Evolutionary conservation across 2,113 vertebrate genomes (phyloP).

Genomic region (Anarrhichthys ocellatus): DNA sequence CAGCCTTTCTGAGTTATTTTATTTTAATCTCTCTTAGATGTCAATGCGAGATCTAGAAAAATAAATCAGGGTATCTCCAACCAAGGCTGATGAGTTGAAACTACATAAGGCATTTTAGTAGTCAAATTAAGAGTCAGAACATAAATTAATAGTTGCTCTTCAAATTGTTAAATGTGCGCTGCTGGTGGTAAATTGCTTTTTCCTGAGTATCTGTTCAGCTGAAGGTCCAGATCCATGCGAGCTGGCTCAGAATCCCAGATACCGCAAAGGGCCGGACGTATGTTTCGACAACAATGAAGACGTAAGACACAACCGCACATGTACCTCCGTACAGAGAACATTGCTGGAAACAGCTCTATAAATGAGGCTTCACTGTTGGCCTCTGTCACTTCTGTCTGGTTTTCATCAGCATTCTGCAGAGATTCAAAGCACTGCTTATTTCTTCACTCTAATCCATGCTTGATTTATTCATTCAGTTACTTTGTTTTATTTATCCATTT

Average conservation of each 20-base stretch:
- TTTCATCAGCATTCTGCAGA: conserved; percentile 74
- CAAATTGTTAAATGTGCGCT: conserved; percentile 26
- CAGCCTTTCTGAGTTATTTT: neutral
- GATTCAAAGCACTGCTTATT: conserved; percentile 43
- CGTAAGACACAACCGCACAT: conserved; percentile 83
- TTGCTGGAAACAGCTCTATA: conserved; percentile 36
- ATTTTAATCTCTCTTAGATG: neutral
- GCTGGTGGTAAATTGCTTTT: conserved; percentile 27
- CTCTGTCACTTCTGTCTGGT: conserved; percentile 50
- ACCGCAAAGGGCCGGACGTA: conserved; percentile 95
- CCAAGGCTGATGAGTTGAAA: conserved; percentile 22
- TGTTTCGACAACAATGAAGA: conserved; percentile 94
- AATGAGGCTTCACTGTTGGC: conserved; percentile 21
- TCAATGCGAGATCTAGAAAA: neutral
- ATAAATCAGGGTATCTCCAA: neutral
- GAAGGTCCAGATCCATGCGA: conserved; percentile 95
- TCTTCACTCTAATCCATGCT: conserved; percentile 61
- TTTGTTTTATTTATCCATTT: conserved; percentile 54
- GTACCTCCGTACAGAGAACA: conserved; percentile 15
- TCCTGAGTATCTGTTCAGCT: conserved; percentile 89
- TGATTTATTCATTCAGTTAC: conserved; percentile 47
- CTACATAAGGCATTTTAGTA: neutral
- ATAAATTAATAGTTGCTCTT: conserved; percentile 27
- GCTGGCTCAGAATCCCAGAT: conserved; percentile 93
- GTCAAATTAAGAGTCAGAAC: conserved; percentile 15